Evolutionary conservation across 2,113 vertebrate species (phyloP).

Genomic region (Aythya baeri): DNA sequence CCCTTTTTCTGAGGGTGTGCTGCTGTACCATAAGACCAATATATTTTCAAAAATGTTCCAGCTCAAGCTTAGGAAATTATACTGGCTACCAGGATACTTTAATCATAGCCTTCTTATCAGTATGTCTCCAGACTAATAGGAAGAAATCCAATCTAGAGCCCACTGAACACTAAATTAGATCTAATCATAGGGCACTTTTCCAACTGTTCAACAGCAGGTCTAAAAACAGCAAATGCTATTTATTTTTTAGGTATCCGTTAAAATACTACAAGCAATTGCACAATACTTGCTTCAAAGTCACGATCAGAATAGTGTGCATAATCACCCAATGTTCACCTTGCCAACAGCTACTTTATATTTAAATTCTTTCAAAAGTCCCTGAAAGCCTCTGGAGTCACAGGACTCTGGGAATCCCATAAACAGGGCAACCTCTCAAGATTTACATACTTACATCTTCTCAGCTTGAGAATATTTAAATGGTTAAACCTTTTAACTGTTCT

Average conservation of each 20-base stretch:
- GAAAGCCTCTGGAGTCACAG: not conserved
- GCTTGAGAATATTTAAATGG: not conserved
- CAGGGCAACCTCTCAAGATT: not conserved
- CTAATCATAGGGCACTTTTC: constrained; percentile 65
- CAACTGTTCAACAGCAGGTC: constrained; percentile 57
- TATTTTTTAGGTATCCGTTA: not conserved
- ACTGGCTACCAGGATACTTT: constrained; percentile 56
- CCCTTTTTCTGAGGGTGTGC: not conserved
- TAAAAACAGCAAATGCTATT: constrained; percentile 12
- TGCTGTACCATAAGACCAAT: not conserved
- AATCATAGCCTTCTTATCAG: constrained; percentile 70
- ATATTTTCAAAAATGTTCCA: not conserved
- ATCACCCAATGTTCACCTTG: not conserved
- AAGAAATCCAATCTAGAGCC: constrained; percentile 75
- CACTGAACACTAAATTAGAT: constrained; percentile 69
- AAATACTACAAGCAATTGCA: constrained; percentile 1
- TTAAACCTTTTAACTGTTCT: not conserved
- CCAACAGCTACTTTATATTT: not conserved
- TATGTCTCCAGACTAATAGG: constrained; percentile 73
- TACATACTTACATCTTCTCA: not conserved
- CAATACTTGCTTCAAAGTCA: constrained; percentile 27
- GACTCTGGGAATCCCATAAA: not conserved
- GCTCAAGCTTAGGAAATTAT: constrained; percentile 64
- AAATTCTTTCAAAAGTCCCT: not conserved
- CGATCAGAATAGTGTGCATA: not conserved